phyloP scores from a whole-genome alignment of 2,113 vertebrate species.

The Lathamus discolor region DNA sequence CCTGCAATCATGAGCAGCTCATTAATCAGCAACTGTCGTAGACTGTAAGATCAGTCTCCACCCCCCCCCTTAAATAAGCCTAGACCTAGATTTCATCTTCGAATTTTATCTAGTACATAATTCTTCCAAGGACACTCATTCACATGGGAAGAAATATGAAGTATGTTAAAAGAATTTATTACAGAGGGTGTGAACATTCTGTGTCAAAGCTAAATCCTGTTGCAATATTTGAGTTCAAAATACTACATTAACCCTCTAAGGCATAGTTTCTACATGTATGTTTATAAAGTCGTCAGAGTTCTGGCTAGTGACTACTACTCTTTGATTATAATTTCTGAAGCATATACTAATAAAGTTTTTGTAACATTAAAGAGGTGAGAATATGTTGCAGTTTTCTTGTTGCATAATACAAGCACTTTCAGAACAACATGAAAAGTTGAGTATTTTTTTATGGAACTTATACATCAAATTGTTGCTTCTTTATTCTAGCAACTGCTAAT shows the following conservation, averaged over 20 bases:
- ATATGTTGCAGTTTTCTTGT: not conserved
- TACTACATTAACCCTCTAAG: constrained; percentile 34
- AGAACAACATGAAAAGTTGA: not conserved
- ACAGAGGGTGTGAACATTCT: constrained; percentile 30
- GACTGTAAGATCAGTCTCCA: constrained; percentile 31
- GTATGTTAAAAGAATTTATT: constrained; percentile 57
- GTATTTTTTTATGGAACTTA: constrained; percentile 26
- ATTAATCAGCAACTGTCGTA: constrained; percentile 27
- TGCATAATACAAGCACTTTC: constrained; percentile 18
- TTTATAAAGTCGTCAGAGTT: constrained; percentile 12
- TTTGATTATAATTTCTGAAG: constrained; percentile 24
- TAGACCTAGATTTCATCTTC: constrained; percentile 57
- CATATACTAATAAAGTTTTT: not conserved
- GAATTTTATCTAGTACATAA: constrained; percentile 59
- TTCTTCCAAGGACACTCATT: constrained; percentile 42
- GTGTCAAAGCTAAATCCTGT: constrained; percentile 30
- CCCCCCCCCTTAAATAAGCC: constrained; percentile 3
- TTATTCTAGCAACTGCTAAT: constrained; percentile 55
- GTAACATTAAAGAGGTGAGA: constrained; percentile 1
- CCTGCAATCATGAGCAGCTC: constrained; percentile 10
- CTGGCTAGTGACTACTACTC: not conserved
- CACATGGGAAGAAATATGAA: constrained; percentile 45
- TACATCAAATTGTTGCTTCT: not conserved
- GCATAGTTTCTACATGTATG: not conserved
- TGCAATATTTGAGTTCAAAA: constrained; percentile 45